phyloP scores from a whole-genome alignment of 2,797 vertebrate species.

The Squalus acanthias region DNA sequence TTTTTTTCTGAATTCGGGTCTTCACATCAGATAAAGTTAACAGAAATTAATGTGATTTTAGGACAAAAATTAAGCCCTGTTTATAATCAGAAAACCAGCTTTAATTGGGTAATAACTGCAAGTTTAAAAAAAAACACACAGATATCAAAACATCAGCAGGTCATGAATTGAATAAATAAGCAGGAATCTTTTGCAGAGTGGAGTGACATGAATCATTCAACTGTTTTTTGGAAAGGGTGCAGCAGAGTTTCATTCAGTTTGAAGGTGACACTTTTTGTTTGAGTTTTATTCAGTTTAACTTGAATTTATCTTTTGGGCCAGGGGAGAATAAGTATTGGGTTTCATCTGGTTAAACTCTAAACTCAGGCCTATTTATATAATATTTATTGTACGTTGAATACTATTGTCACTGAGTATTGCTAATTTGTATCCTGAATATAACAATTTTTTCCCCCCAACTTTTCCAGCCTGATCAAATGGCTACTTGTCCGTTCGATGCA shows the following conservation, averaged over 20 bases:
- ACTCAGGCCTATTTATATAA: not conserved
- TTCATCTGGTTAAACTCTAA: not conserved
- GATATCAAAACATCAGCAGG: not conserved
- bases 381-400: not conserved
- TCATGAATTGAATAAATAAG: not conserved
- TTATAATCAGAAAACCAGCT: not conserved
- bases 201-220: not conserved
- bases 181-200: not conserved
- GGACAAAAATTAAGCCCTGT: not conserved
- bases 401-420: not conserved
- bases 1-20: not conserved
- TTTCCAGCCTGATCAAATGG: conserved; percentile 57
- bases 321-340: not conserved
- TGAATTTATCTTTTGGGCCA: not conserved
- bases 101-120: not conserved
- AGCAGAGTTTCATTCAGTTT: not conserved
- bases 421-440: not conserved
- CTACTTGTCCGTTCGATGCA: conserved; percentile 72
- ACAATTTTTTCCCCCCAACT: not conserved
- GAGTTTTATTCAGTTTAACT: not conserved
- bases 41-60: not conserved
- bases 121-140: not conserved
- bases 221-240: too few species aligned
- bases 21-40: not conserved
- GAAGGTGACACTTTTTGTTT: not conserved